Evolutionary conservation across 1,140 invertebrate genomes (phyloP).

Genomic region (Patella vulgata): DNA sequence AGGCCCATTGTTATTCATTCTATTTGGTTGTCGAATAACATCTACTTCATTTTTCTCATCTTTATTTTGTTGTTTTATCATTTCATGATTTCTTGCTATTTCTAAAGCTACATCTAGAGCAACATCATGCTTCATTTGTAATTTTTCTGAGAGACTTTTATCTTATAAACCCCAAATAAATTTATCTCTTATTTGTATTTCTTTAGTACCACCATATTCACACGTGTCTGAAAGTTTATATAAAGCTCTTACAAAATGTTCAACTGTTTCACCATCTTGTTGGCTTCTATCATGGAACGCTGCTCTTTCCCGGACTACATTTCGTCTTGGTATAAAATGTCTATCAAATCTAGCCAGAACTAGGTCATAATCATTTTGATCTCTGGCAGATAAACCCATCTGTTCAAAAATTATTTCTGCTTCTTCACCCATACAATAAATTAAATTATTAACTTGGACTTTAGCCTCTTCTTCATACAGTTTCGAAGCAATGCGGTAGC

Average conservation of each 20-base stretch:
- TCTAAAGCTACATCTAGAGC: neutral
- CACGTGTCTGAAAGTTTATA: slow-evolving; percentile 9
- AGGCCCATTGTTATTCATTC: no score
- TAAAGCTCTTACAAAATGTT: neutral
- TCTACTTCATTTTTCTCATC: neutral
- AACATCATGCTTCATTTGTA: slow-evolving; percentile 4
- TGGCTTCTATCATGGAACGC: slow-evolving; percentile 5
- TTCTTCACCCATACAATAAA: slow-evolving; percentile 2
- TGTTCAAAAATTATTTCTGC: neutral
- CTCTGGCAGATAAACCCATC: neutral
- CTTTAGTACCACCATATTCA: slow-evolving; percentile 11
- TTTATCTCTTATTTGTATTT: slow-evolving; percentile 15
- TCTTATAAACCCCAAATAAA: slow-evolving; percentile 9
- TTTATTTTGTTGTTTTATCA: neutral
- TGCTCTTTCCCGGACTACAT: slow-evolving; percentile 6
- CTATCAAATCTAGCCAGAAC: no score
- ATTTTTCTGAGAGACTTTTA: slow-evolving; percentile 5
- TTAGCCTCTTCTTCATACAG: no score
- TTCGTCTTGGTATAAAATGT: neutral
- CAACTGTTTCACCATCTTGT: slow-evolving; percentile 7
- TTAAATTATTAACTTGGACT: no score
- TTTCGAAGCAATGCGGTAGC: no score
- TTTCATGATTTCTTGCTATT: slow-evolving; percentile 6
- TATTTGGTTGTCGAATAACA: no score
- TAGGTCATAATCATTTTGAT: neutral